Conservation (phyloP, 2,797 vertebrate species). For the Anguilla pacifica region DNA sequence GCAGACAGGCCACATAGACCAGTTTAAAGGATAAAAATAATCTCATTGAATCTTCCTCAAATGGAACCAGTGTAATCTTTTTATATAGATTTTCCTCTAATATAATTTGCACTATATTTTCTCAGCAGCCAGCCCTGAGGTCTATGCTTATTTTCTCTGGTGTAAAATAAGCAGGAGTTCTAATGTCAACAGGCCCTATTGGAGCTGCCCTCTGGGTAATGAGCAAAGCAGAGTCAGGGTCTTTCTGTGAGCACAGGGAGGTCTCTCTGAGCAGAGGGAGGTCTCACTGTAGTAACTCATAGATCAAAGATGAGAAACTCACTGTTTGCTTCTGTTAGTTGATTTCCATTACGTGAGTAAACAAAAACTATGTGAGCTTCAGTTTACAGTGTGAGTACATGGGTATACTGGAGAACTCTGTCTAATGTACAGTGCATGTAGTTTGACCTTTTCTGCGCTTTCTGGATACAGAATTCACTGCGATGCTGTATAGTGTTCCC, state of each 20-base stretch:
- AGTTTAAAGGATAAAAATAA: slow-evolving; percentile 37
- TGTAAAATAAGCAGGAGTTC: slow-evolving; percentile 73
- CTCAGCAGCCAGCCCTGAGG: slow-evolving; percentile 57
- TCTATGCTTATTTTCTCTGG: slow-evolving; percentile 61
- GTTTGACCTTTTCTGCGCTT: background rate
- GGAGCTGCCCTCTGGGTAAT: slow-evolving; percentile 49
- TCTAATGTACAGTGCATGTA: background rate
- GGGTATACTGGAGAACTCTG: background rate
- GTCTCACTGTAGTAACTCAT: background rate
- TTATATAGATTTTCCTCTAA: slow-evolving; percentile 68
- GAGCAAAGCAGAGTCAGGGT: slow-evolving; percentile 11
- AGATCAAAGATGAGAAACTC: background rate
- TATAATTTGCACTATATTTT: slow-evolving; percentile 79
- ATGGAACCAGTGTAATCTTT: slow-evolving; percentile 66
- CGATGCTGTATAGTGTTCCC: background rate
- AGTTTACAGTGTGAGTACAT: background rate
- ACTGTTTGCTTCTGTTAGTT: background rate
- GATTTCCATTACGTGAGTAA: background rate
- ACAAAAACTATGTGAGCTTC: background rate
- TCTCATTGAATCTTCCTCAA: slow-evolving; percentile 62
- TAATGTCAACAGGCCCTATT: slow-evolving; percentile 55
- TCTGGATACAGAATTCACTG: background rate
- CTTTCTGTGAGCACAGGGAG: background rate
- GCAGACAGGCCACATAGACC: slow-evolving; percentile 43
- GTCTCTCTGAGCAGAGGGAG: background rate